phyloP scores from a whole-genome alignment of 2,888 invertebrate species.

The Amitus sp. region DNA sequence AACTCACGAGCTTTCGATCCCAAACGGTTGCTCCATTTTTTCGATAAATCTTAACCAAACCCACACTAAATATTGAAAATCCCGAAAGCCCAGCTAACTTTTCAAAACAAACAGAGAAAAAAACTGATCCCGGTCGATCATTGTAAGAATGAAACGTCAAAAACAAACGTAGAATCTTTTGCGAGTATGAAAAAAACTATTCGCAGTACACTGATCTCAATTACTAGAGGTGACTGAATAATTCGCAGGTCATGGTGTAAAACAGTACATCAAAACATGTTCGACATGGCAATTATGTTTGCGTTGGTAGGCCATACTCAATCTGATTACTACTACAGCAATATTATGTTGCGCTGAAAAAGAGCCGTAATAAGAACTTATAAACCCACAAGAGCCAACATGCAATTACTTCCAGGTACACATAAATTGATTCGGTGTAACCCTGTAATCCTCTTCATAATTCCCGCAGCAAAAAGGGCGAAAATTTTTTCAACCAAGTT shows the following conservation, averaged over 20 bases:
- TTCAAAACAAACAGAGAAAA: too few species aligned
- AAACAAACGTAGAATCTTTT: too few species aligned
- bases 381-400: constrained; percentile 1
- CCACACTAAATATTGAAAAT: too few species aligned
- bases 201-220: neutral
- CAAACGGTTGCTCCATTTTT: too few species aligned
- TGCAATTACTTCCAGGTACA: constrained; percentile 3
- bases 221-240: neutral
- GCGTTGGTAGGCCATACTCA: neutral
- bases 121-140: too few species aligned
- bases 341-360: neutral
- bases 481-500: neutral
- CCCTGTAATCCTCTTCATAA: neutral
- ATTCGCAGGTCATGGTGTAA: neutral
- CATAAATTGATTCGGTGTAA: constrained; percentile 1
- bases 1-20: too few species aligned
- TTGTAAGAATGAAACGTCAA: too few species aligned
- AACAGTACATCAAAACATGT: neutral
- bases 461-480: neutral
- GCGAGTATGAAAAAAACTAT: too few species aligned
- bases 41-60: too few species aligned
- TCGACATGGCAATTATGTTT: neutral
- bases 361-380: neutral
- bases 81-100: too few species aligned
- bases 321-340: constrained; percentile 1